Evolutionary conservation across 2,888 invertebrate genomes (phyloP), one percentile per base, ranked within the genome.

Genomic region (Corythucha ciliata): DNA sequence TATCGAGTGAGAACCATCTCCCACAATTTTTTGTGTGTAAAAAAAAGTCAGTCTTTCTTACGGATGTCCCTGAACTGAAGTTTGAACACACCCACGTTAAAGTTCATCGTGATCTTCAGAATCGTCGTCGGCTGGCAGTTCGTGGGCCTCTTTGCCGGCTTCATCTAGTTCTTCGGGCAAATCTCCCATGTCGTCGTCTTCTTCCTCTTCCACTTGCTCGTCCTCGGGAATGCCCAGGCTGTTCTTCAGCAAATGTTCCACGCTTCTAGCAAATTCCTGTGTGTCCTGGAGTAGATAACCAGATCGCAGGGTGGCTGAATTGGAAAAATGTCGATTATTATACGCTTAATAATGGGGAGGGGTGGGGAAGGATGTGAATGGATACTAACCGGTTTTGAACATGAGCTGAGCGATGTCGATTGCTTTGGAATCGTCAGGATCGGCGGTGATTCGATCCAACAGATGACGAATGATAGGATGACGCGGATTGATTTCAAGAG

Each of bases 401-500:
- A 98, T 80, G 74, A 94, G 84, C 53, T 79, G 62, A 7, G 94
- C 92, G 68, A 90, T 88, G 52, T 85, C 81, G 66, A 81, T 80
- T 10, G 92, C 88, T 2, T 74, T 76, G 2, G 51, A 16, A 69
- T 92, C 90, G 29, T 79, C 78, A 36, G 83, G 76, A 67, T 89
- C 84, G 54, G 80, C 76, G 57, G 77, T 77, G 18, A 96, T 83
- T 62, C 90, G 77, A 25, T 82, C 79, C 66, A 94, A 73, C 59
- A 98, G 74, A 71, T 96, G 94, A 61, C 83, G 82, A 65, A 98
- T 83, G 44, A 98, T 74, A 21, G 98, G 97, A 77, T 98, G 98
- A 47, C 91, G 77, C 34, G 97, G 94, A 73, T 98, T 98, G 63
- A 98, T 82, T 76, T 99, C 98, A 61, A 98, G 72, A 44, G 88